These are phyloP conservation scores for Lepilemur ruficaudatus DNA, from an alignment of 2,797 vertebrate species.

Conservation along the genomic window DNA sequence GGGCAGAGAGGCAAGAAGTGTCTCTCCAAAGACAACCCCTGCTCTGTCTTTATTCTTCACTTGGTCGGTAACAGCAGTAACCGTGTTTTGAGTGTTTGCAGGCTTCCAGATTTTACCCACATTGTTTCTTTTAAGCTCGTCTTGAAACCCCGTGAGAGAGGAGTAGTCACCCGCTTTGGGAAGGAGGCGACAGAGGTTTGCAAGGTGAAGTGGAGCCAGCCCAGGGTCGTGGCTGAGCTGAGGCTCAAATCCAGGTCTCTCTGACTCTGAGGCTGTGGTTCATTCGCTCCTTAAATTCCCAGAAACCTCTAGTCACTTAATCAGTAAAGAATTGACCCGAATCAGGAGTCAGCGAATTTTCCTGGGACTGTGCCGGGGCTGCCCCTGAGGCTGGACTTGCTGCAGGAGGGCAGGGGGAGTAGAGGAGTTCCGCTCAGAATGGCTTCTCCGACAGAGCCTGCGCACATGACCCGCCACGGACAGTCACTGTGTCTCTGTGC, in stretches of 20 bases:
- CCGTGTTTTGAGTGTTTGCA: background rate
- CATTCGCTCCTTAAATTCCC: background rate
- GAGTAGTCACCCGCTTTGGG: background rate
- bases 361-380: background rate
- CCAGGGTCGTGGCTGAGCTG: background rate
- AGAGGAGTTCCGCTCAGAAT: background rate
- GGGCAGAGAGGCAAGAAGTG: background rate
- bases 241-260: background rate
- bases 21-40: background rate
- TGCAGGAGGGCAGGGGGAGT: accelerated
- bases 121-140: background rate
- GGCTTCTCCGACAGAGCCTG: accelerated
- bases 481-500: background rate
- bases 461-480: accelerated
- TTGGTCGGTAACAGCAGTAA: background rate
- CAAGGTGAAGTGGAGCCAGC: background rate
- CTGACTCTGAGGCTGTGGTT: background rate
- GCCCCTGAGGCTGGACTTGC: background rate
- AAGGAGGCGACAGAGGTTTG: background rate
- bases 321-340: background rate
- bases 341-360: background rate
- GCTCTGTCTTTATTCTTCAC: background rate
- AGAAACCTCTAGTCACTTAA: background rate
- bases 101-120: background rate
- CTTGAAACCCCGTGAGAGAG: background rate